Evolutionary conservation across 2,888 invertebrate species (phyloP).

Genomic region (Chelonus formosanus): DNA sequence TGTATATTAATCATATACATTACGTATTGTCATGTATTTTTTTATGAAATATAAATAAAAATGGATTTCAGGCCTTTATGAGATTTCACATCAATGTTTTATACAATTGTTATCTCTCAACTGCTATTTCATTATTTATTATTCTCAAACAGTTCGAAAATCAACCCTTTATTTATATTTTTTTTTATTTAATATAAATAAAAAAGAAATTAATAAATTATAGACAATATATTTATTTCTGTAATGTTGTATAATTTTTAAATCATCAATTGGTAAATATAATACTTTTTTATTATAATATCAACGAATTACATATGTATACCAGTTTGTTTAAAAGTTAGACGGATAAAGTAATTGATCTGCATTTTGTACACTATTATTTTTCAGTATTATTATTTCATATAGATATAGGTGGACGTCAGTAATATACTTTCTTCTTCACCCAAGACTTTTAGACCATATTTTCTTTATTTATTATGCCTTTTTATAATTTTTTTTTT

Average conservation of each 20-base stretch:
- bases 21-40: conserved; percentile 62
- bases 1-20: conserved; percentile 45
- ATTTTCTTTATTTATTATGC: no score
- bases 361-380: neutral
- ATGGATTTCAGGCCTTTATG: conserved; percentile 53
- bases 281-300: conserved; percentile 32
- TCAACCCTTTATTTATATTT: no score
- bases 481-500: no score
- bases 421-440: no score
- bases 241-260: conserved; percentile 1
- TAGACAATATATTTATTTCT: neutral
- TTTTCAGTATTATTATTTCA: no score
- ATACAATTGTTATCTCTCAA: neutral
- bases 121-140: no score
- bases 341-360: conserved; percentile 5
- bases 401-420: no score
- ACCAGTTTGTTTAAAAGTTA: neutral
- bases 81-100: conserved; percentile 20
- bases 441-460: no score
- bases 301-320: neutral
- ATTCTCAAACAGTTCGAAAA: no score
- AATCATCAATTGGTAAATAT: conserved; percentile 39
- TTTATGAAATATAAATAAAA: conserved; percentile 59
- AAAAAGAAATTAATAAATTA: neutral
- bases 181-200: neutral